Percentiles rank a stretch among this genome's conserved stretches.
Conservation (phyloP, 2,113 vertebrate genomes). For the Ophthalmolycus amberensis region DNA sequence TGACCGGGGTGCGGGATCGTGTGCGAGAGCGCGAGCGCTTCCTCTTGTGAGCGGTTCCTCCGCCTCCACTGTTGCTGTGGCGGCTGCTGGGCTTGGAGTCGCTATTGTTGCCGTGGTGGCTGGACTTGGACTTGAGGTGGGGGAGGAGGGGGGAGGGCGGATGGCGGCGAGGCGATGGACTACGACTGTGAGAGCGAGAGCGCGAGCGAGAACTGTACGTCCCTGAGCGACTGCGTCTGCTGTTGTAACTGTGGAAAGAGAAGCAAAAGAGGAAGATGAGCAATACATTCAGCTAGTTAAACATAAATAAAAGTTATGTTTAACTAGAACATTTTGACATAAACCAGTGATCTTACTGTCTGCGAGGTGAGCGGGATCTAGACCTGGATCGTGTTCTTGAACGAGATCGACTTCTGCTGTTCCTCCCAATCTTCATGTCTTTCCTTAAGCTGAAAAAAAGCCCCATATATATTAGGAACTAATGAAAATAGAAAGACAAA, state of each 20-base stretch:
- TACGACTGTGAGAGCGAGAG: slow-evolving; percentile 94
- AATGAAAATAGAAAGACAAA: neutral
- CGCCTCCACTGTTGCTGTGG: slow-evolving; percentile 80
- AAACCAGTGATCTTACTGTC: slow-evolving; percentile 87
- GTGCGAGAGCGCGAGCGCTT: slow-evolving; percentile 90
- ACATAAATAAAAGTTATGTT: neutral
- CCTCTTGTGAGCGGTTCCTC: slow-evolving; percentile 88
- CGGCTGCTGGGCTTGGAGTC: slow-evolving; percentile 89
- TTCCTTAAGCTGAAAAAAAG: slow-evolving; percentile 88
- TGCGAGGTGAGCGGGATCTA: slow-evolving; percentile 89
- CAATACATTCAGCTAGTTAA: neutral
- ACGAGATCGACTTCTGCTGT: slow-evolving; percentile 89
- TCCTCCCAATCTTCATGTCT: slow-evolving; percentile 92
- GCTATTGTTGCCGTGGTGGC: slow-evolving; percentile 88
- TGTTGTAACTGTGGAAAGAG: slow-evolving; percentile 89
- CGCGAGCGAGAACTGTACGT: slow-evolving; percentile 97
- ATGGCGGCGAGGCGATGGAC: slow-evolving; percentile 91
- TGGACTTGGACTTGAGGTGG: slow-evolving; percentile 91
- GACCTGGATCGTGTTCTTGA: slow-evolving; percentile 93
- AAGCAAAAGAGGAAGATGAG: neutral
- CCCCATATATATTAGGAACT: neutral
- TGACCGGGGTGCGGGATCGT: slow-evolving; percentile 88
- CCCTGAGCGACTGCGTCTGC: slow-evolving; percentile 93
- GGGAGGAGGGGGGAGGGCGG: slow-evolving; percentile 85
- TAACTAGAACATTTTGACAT: too few species aligned